phyloP scores from a whole-genome alignment of 2,113 vertebrate genomes.

The Myiozetetes cayanensis region DNA sequence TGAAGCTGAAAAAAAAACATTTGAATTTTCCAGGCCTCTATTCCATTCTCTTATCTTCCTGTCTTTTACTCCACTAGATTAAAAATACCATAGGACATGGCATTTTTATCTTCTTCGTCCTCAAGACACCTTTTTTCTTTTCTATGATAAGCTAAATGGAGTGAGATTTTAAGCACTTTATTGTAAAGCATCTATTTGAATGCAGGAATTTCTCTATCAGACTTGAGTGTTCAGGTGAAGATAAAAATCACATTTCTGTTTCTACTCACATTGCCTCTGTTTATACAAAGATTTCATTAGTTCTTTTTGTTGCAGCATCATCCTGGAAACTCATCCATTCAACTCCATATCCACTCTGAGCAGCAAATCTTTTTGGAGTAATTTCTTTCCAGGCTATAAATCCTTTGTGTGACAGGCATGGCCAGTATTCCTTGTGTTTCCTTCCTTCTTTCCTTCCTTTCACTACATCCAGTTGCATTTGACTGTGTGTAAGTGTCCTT shows the following conservation, averaged over 20 bases:
- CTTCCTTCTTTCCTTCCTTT: neutral
- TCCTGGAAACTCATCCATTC: neutral
- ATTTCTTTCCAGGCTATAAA: constrained; percentile 2
- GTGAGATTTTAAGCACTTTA: neutral
- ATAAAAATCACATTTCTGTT: constrained; percentile 40
- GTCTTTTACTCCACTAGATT: neutral
- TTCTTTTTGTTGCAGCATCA: neutral
- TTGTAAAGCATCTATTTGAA: constrained; percentile 8
- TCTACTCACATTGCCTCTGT: constrained; percentile 9
- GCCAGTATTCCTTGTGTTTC: neutral
- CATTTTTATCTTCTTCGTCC: constrained; percentile 25
- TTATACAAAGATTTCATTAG: constrained; percentile 22
- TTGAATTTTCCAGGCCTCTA: neutral
- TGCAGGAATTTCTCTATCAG: neutral
- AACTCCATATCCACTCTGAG: neutral
- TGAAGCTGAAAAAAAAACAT: neutral
- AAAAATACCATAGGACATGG: neutral
- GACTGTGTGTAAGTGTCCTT: neutral
- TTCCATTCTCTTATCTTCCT: neutral
- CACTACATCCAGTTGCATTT: neutral
- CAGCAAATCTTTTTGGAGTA: neutral
- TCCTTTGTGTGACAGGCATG: neutral
- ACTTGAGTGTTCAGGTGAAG: neutral
- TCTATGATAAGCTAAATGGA: constrained; percentile 35
- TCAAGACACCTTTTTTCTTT: neutral